A percentile compares a stretch with the other conserved stretches of the same genome.
phyloP scores from a whole-genome alignment of 2,888 invertebrate species.

The Seladonia tumulorum region DNA sequence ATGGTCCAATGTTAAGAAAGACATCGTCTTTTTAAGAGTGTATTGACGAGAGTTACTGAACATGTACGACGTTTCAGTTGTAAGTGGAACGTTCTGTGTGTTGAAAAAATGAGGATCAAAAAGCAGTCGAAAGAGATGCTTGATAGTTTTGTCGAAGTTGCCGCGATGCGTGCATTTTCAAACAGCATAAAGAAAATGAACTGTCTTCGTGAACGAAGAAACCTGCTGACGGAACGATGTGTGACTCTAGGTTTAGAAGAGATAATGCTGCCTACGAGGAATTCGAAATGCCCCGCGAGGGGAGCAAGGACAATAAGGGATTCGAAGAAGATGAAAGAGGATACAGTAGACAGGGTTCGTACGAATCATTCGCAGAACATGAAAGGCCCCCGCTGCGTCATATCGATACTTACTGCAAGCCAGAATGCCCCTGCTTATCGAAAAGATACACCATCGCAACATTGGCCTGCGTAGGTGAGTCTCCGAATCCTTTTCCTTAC shows the following conservation, averaged over 20 bases:
- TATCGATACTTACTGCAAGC: constrained; percentile 94
- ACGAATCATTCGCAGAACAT: constrained; percentile 92
- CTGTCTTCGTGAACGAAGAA: background rate
- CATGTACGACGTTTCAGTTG: background rate
- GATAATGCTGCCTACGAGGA: constrained; percentile 84
- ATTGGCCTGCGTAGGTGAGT: constrained; percentile 90
- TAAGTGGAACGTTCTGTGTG: background rate
- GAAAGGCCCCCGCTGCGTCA: constrained; percentile 93
- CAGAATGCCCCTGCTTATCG: constrained; percentile 94
- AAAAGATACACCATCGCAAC: constrained; percentile 95
- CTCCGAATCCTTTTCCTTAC: background rate
- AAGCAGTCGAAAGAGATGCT: background rate
- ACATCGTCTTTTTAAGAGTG: too few relatives aligned
- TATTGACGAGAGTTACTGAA: too few relatives aligned
- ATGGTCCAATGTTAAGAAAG: background rate
- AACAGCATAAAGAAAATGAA: background rate
- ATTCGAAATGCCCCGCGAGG: constrained; percentile 84
- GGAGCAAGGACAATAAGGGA: constrained; percentile 83
- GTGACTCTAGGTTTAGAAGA: constrained; percentile 58
- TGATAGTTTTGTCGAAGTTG: background rate
- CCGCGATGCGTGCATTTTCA: background rate
- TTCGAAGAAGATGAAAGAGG: constrained; percentile 82
- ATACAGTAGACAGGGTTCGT: constrained; percentile 78
- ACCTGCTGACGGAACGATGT: background rate
- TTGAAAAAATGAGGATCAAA: background rate